Percentiles rank a stretch among this genome's conserved stretches.
phyloP scores from a whole-genome alignment of 2,113 vertebrate genomes.

The Xiphias gladius region DNA sequence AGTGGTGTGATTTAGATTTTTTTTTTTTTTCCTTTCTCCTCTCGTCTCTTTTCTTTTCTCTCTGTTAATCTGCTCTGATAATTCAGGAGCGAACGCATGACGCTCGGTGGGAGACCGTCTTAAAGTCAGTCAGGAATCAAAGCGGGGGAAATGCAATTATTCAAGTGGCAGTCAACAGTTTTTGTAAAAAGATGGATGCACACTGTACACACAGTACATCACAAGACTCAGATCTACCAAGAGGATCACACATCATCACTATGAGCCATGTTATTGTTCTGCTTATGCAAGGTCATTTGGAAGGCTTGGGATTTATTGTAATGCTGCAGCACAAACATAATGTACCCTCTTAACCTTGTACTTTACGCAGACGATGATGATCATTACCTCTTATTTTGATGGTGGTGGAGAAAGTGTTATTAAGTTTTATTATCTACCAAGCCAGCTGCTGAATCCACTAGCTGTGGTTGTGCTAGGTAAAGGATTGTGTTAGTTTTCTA shows the following conservation, averaged over 20 bases:
- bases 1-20: conserved; percentile 51
- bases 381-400: conserved; percentile 20
- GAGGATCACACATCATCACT: conserved; percentile 50
- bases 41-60: conserved; percentile 44
- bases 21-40: background rate
- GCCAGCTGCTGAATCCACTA: conserved; percentile 9
- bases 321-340: conserved; percentile 21
- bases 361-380: conserved; percentile 19
- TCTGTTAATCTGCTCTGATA: conserved; percentile 75
- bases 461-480: conserved; percentile 15
- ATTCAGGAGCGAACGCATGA: conserved; percentile 47
- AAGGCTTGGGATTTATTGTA: conserved; percentile 22
- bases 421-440: conserved; percentile 32
- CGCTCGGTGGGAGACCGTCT: conserved; percentile 59
- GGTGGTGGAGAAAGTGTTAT: background rate
- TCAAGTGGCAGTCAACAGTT: conserved; percentile 68
- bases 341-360: conserved; percentile 23
- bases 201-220: conserved; percentile 19
- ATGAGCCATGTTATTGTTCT: conserved; percentile 34
- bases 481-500: conserved; percentile 19
- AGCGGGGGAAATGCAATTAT: conserved; percentile 65
- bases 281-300: conserved; percentile 46
- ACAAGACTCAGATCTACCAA: conserved; percentile 42
- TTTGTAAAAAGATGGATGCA: conserved; percentile 53
- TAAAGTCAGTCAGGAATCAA: conserved; percentile 71